phyloP scores from a whole-genome alignment of 2,113 vertebrate genomes.

The Cheilinus undulatus region DNA sequence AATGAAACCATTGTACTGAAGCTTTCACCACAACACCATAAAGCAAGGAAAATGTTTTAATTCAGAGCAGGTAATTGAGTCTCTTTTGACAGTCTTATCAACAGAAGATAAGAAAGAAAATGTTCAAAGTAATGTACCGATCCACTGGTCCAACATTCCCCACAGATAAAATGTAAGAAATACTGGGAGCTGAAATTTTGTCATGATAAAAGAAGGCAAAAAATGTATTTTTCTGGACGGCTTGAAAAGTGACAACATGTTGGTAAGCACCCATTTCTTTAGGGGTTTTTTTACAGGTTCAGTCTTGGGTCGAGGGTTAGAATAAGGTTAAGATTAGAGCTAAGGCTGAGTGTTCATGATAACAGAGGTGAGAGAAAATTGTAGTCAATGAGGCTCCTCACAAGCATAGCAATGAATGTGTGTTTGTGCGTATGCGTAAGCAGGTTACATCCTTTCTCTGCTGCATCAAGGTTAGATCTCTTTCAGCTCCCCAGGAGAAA shows the following conservation, averaged over 20 bases:
- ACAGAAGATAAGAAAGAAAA: not conserved
- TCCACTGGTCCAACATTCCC: not conserved
- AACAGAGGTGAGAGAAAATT: slow-evolving; percentile 20
- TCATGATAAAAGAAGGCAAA: not conserved
- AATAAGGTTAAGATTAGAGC: not conserved
- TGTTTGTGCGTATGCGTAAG: slow-evolving; percentile 28
- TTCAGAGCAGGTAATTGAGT: no score
- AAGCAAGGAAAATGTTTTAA: no score
- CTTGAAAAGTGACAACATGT: not conserved
- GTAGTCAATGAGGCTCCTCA: slow-evolving; percentile 12
- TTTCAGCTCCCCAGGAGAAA: slow-evolving; percentile 60
- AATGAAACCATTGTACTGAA: no score
- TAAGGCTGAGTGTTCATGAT: not conserved
- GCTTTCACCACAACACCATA: no score
- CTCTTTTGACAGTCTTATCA: not conserved
- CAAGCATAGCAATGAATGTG: slow-evolving; percentile 6
- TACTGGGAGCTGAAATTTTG: not conserved
- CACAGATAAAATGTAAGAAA: not conserved
- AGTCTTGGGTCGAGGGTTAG: not conserved
- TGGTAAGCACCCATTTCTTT: not conserved
- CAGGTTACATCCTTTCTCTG: slow-evolving; percentile 60
- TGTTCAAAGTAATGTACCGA: not conserved
- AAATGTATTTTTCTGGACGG: not conserved
- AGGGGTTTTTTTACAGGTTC: not conserved
- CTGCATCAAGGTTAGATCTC: slow-evolving; percentile 73